Conservation (phyloP, 1,140 invertebrate species). For the Ips nitidus region DNA sequence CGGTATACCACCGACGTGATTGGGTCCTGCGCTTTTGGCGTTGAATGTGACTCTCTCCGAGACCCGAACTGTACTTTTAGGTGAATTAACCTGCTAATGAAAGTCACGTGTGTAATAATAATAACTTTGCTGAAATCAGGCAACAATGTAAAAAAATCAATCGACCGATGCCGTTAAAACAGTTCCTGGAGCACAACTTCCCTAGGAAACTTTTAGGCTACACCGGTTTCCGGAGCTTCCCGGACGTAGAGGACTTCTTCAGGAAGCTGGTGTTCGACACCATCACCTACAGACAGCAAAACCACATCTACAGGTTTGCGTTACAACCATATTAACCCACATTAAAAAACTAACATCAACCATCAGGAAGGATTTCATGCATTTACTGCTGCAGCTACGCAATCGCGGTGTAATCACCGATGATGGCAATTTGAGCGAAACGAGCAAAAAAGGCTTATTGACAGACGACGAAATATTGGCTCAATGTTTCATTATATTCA, state of each 20-base stretch:
- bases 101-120: not conserved
- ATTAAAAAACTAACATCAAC: not conserved
- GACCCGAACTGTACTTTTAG: constrained; percentile 55
- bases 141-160: constrained; percentile 35
- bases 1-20: constrained; percentile 67
- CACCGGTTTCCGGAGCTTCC: constrained; percentile 16
- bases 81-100: not conserved
- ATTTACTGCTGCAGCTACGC: constrained; percentile 57
- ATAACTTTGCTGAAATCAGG: not conserved
- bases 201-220: constrained; percentile 13
- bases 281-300: constrained; percentile 38
- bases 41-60: constrained; percentile 60
- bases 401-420: constrained; percentile 52
- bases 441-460: constrained; percentile 17
- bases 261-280: constrained; percentile 27
- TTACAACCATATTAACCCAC: not conserved
- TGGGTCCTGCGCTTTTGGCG: constrained; percentile 63
- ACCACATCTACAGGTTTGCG: constrained; percentile 50
- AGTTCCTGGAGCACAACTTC: constrained; percentile 10
- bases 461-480: constrained; percentile 45
- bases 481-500: constrained; percentile 55
- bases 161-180: not conserved
- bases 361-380: constrained; percentile 58
- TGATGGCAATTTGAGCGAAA: constrained; percentile 38
- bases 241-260: constrained; percentile 32